Evolutionary conservation across 2,888 invertebrate genomes (phyloP), one percentile per base, ranked within the genome.

Genomic region (Leptopilina myrica): DNA sequence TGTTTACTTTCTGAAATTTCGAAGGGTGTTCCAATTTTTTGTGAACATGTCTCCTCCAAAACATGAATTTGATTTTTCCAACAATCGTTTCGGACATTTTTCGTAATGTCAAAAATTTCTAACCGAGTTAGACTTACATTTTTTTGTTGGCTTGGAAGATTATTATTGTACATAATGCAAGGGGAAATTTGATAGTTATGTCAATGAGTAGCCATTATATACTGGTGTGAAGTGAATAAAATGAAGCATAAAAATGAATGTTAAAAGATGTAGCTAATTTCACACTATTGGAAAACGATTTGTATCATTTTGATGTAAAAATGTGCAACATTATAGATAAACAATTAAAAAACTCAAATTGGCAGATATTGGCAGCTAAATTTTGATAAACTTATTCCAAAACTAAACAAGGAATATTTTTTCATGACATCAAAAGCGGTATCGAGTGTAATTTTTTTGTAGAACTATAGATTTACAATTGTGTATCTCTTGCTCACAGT

Each of bases 81-180:
- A 59, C 59, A n/a, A n/a, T 59, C 59, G 59, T n/a, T 59, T 59
- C 59, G 59, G 59, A 59, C 59, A 59, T 59, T 59, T 59, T n/a
- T 59, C n/a, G 15, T 59, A 6, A 59, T 59, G 59, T 59, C 59
- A n/a, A 59, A 59, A 59, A 59, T 59, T 59, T 59, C 59, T n/a
- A 59, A 59, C 15, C 59, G 59, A 59, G 59, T 59, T 59, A n/a
- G 59, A 59, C 59, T 15, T 59, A 59, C 5, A 59, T 59, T 59
- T 15, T 59, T 59, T 59, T 33, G 59, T 59, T 59, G 59, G 15
- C 15, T 59, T 59, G 15, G n/a, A 59, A 59, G 59, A 59, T 59
- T 14, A 59, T 59, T 59, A 59, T 59, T 59, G 59, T 59, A 59
- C 59, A 59, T 59, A 59, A 59, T 59, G n/a, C 59, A 59, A 59